These are phyloP conservation scores for Sus cebifrons DNA, from an alignment of 2,797 vertebrate genomes.

Conservation along the genomic window DNA sequence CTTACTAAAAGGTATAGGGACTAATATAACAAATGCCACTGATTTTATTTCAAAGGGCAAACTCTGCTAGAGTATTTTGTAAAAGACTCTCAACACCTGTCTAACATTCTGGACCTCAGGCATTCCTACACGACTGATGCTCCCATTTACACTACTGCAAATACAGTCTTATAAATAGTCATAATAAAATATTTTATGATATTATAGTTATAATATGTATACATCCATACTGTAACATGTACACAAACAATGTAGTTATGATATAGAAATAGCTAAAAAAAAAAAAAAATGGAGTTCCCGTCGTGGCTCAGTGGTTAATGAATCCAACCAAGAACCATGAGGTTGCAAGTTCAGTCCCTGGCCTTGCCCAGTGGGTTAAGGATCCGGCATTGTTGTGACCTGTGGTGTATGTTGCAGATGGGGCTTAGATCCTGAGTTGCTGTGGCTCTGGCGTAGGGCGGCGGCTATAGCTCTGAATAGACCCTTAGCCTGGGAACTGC, in stretches of 20 bases:
- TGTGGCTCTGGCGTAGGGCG: no score
- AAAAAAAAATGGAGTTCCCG: no score
- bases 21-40: background rate
- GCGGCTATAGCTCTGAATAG: no score
- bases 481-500: no score
- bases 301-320: no score
- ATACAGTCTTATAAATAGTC: background rate
- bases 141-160: background rate
- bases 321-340: no score
- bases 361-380: no score
- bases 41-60: conserved; percentile 6
- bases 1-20: background rate
- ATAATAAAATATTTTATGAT: background rate
- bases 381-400: no score
- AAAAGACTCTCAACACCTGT: background rate
- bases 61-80: background rate
- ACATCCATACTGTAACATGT: background rate
- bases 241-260: background rate
- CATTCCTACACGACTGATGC: background rate
- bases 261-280: no score
- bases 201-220: background rate
- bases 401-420: no score
- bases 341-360: no score
- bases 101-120: background rate
- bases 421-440: no score